A percentile compares a stretch with the other conserved stretches of the same genome.
Evolutionary conservation across 2,113 vertebrate genomes (phyloP).

Genomic region (Litocranius walleri): DNA sequence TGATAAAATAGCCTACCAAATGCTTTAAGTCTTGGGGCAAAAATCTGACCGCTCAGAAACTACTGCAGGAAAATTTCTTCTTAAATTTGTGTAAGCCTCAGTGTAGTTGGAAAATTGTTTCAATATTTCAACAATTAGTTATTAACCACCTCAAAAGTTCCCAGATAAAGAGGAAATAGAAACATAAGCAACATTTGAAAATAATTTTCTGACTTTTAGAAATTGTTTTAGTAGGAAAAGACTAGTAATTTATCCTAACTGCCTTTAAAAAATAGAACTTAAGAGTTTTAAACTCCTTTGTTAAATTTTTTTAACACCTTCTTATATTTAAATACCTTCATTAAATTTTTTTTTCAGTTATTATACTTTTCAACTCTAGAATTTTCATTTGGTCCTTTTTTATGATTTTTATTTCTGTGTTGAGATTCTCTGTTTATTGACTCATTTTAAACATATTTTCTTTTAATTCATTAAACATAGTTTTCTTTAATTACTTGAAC

Average conservation of each 20-base stretch:
- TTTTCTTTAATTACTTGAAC: neutral
- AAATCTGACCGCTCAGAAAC: neutral
- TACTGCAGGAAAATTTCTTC: neutral
- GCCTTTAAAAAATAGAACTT: neutral
- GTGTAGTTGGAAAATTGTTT: neutral
- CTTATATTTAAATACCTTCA: neutral
- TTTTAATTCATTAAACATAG: neutral
- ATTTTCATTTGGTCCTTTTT: neutral
- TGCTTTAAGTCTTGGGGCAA: neutral
- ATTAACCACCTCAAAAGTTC: neutral
- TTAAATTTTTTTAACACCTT: neutral
- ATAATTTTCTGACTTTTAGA: neutral
- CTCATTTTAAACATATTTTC: neutral
- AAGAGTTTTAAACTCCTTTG: neutral
- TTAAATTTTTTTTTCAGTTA: neutral
- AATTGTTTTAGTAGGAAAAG: neutral
- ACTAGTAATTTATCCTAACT: neutral
- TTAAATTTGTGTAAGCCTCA: neutral
- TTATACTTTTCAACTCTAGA: neutral
- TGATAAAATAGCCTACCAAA: neutral
- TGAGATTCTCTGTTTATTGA: neutral
- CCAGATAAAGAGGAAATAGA: neutral
- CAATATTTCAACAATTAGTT: neutral
- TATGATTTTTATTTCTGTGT: neutral
- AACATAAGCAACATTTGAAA: neutral